Evolutionary conservation across 2,888 invertebrate genomes (phyloP), one percentile per base, ranked within the genome.

Genomic region (Apeira syringaria): DNA sequence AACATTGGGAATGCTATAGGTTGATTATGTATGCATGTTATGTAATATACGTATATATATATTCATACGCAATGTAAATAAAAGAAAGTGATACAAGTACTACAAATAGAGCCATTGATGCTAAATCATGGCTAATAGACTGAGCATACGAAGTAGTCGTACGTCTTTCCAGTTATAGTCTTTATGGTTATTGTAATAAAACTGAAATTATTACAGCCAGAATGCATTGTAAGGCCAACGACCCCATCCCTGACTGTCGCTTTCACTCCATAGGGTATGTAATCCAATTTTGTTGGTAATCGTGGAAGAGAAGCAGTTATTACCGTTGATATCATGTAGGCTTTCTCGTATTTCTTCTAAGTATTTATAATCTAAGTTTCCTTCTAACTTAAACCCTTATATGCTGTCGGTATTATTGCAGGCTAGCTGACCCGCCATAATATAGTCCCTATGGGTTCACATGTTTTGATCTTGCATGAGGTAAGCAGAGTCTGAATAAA

Each of bases 241-340:
- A 70, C 68, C 68, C 52, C 53, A 61, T 68, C 70, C 68, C 67
- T 68, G 53, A 31, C 36, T 31, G 26, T 52, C 50, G 50, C 70
- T 71, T 71, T 71, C 70, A 51, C 69, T 61, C 36, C 50, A 53
- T 59, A 53, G 50, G 56, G 50, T 49, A 37, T 49, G 46, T 61
- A 53, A 51, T 45, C 45, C 43, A 18, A 47, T 37, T 49, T 44
- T 33, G 37, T 30, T 29, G 8, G 24, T 18, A 20, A 28, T 9
- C 20, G 11, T 45, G 47, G 51, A 51, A 51, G 35, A 26, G 11
- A 36, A 18, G 25, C 10, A 9, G 3, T 17, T 11, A 27, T 20
- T 10, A 32, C 9, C 3, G 17, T 7, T n/a, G n/a, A n/a, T n/a
- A n/a, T n/a, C n/a, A n/a, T n/a, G n/a, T n/a, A n/a, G n/a, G n/a